Evolutionary conservation across 1,140 invertebrate species (phyloP), one percentile per base, ranked within the genome.

Genomic region (Dendroctonus ponderosae): DNA sequence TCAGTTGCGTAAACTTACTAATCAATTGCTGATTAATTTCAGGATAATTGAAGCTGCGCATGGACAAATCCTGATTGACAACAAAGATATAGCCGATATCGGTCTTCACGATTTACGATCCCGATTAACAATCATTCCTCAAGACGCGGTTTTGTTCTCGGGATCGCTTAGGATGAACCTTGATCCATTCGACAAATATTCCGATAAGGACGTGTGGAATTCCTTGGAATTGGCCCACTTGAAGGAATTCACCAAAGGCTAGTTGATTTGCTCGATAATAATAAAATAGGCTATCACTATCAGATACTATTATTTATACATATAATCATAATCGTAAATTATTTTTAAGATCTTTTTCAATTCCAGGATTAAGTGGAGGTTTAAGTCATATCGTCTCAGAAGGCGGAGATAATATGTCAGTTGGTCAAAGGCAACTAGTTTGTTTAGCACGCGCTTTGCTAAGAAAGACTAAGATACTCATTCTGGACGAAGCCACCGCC

Each of bases 401-500:
- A 79, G 92, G 92, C 63, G 93, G 93, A 49, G 92, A 94, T 67
- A 96, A 96, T 82, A 81, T 96, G 65, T 93, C 91, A 57, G 89
- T 93, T 68, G 92, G 92, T 2, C 91, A 96, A 80, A 81, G 93
- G n/a, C 94, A 97, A 79, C 81, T 97, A 11, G 87, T 96, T 48
- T 96, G 94, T 76, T 80, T 97, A 72, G 93, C 91, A 40, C 82
- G 94, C 75, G 93, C 94, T 6, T 80, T 97, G 65, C 81, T 97
- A n/a, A 83, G 92, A 15, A 94, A 94, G 79, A 94, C 93, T 0
- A 93, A 92, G 80, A 87, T 98, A 49, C 82, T 97, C 12, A 85
- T 97, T 64, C 82, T 97, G 59, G 94, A 97, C 79, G 94, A 97
- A 80, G 94, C 94, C 11, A 97, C 94, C 39, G 93, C 94, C 9